Percentiles rank a stretch among this genome's conserved stretches.
Evolutionary conservation across 2,888 invertebrate species (phyloP).

Genomic region (Boloria euphrosyne): DNA sequence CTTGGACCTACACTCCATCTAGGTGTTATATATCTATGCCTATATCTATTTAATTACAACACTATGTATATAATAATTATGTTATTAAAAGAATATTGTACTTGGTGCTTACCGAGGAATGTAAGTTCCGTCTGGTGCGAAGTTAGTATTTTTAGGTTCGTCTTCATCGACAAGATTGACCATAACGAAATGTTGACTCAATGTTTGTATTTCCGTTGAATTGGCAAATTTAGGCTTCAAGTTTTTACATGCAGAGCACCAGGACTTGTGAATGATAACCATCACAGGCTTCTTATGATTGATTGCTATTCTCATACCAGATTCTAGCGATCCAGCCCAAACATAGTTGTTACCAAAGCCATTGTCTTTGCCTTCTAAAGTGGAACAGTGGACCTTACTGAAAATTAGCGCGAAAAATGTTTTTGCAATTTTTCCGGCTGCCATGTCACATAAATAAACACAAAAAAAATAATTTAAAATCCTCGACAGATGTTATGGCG

Average conservation of each 20-base stretch:
- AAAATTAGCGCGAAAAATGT: slow-evolving; percentile 57
- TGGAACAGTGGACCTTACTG: slow-evolving; percentile 56
- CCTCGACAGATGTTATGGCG: slow-evolving; percentile 32
- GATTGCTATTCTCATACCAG: slow-evolving; percentile 66
- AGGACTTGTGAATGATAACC: slow-evolving; percentile 85
- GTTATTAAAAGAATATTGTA: background rate
- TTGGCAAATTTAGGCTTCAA: slow-evolving; percentile 84
- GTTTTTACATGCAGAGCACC: slow-evolving; percentile 85
- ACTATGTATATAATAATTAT: no score
- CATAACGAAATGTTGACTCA: slow-evolving; percentile 86
- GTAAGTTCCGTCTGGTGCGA: slow-evolving; percentile 85
- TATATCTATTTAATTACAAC: no score
- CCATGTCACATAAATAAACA: slow-evolving; percentile 52
- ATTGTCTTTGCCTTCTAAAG: slow-evolving; percentile 58
- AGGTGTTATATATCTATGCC: no score
- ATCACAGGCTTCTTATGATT: slow-evolving; percentile 83
- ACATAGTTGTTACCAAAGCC: slow-evolving; percentile 72
- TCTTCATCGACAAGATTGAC: slow-evolving; percentile 84
- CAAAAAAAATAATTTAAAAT: slow-evolving; percentile 13
- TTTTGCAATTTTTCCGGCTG: slow-evolving; percentile 57
- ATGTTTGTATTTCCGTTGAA: slow-evolving; percentile 77
- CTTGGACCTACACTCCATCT: no score
- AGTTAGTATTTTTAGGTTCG: slow-evolving; percentile 74
- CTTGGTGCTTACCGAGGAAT: slow-evolving; percentile 82
- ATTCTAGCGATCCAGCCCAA: slow-evolving; percentile 75